Evolutionary conservation across 2,797 vertebrate genomes (phyloP).

Genomic region (Chelidonichthys spinosus): DNA sequence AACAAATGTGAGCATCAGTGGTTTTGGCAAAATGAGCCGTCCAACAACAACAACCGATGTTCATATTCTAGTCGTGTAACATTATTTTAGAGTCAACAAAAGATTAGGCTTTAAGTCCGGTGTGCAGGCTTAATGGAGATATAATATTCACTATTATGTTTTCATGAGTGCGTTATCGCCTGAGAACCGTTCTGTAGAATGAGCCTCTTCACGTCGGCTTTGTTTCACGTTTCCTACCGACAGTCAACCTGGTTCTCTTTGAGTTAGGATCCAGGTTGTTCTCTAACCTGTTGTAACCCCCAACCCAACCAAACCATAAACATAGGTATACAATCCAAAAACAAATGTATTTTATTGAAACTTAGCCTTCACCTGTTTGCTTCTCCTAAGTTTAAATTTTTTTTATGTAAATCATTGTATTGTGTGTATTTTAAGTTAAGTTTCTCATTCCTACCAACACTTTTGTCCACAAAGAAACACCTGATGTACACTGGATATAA

Average conservation of each 20-base stretch:
- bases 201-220: not conserved
- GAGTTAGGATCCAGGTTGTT: not conserved
- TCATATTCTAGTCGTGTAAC: not conserved
- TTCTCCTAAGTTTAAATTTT: not conserved
- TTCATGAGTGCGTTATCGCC: fast-evolving
- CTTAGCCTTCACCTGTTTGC: too few species aligned
- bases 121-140: too few species aligned
- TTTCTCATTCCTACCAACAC: not conserved
- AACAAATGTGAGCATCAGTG: not conserved
- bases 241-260: not conserved
- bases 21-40: slow-evolving; percentile 2
- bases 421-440: slow-evolving; percentile 7
- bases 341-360: not conserved
- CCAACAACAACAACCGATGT: not conserved
- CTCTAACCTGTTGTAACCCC: not conserved
- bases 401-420: not conserved
- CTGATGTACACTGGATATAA: slow-evolving; percentile 36
- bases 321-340: not conserved
- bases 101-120: too few species aligned
- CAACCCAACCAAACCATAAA: not conserved
- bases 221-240: not conserved
- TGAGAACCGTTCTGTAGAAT: not conserved
- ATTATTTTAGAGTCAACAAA: not conserved
- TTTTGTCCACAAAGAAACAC: slow-evolving; percentile 30
- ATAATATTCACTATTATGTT: not conserved